Percentiles rank a stretch among this genome's conserved stretches.
Conservation (phyloP, 30 jellyfish, hydroid and myxozoan genomes). For the Cassiopea xamachana region DNA sequence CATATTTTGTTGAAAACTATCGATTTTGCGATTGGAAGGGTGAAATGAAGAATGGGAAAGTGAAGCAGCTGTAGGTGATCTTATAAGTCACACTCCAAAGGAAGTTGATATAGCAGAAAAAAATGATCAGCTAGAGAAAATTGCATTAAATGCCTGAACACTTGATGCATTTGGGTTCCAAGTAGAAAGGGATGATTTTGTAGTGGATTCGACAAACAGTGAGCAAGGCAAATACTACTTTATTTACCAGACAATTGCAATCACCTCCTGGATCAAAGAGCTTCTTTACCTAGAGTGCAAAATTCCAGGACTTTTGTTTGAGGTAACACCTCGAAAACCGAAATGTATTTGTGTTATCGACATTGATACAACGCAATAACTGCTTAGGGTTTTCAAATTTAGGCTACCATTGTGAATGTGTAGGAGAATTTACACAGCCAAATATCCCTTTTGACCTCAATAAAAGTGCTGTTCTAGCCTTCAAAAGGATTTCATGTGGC, state of each 20-base stretch:
- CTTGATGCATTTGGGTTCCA: neutral
- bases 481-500: slow-evolving; percentile 51
- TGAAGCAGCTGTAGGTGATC: neutral
- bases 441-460: slow-evolving; percentile 16
- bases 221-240: slow-evolving; percentile 15
- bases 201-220: neutral
- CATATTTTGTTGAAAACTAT: too few species aligned
- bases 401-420: slow-evolving; percentile 13
- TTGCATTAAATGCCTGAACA: slow-evolving; percentile 23
- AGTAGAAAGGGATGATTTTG: neutral
- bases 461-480: slow-evolving; percentile 31
- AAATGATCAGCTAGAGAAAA: slow-evolving; percentile 8
- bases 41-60: neutral
- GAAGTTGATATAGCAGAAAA: neutral
- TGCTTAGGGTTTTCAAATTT: neutral
- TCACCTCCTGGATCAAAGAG: neutral
- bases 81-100: neutral
- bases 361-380: neutral
- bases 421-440: slow-evolving; percentile 8
- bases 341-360: neutral
- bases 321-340: neutral
- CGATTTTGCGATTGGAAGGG: neutral
- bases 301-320: neutral
- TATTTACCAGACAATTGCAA: neutral
- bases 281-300: slow-evolving; percentile 1